Evolutionary conservation across 35 echinoderm and acorn worm genomes (phyloP).

Genomic region (Strongylocentrotus purpuratus): DNA sequence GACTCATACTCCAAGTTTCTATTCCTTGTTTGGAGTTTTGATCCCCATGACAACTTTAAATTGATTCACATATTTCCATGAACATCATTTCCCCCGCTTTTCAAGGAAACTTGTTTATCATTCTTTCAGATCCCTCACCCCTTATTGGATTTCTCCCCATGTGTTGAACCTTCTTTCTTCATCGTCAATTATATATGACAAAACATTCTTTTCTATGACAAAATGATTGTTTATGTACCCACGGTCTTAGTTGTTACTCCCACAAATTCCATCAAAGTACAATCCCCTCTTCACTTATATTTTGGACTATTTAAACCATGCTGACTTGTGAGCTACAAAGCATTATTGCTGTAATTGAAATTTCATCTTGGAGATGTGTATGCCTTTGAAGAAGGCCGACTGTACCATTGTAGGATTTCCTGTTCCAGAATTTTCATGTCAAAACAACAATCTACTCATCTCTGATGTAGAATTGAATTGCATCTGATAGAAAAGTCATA

Average conservation of each 20-base stretch:
- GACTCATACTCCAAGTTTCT: not conserved
- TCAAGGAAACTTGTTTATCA: not conserved
- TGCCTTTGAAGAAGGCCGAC: not conserved
- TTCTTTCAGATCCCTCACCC: not conserved
- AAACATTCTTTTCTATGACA: not conserved
- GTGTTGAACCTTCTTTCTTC: not conserved
- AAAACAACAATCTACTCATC: conserved; percentile 4
- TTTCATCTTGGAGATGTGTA: not conserved
- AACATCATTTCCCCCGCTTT: not conserved
- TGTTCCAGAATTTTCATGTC: not conserved
- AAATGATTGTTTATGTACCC: not conserved
- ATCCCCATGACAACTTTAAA: not conserved
- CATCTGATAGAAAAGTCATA: not conserved
- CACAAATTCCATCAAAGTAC: not conserved
- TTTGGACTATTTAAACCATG: not conserved
- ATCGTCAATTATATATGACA: not conserved
- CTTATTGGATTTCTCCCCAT: not conserved
- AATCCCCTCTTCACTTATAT: not conserved
- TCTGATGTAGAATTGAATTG: not conserved
- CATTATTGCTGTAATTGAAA: conserved; percentile 13
- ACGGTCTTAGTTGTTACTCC: not conserved
- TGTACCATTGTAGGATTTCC: conserved; percentile 1
- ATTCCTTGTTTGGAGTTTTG: conserved; percentile 11
- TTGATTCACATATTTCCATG: not conserved
- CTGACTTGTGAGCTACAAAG: not conserved